Base-by-base conservation (phyloP, 2,888 invertebrate species). In the Drosophila antonietae region DNA sequence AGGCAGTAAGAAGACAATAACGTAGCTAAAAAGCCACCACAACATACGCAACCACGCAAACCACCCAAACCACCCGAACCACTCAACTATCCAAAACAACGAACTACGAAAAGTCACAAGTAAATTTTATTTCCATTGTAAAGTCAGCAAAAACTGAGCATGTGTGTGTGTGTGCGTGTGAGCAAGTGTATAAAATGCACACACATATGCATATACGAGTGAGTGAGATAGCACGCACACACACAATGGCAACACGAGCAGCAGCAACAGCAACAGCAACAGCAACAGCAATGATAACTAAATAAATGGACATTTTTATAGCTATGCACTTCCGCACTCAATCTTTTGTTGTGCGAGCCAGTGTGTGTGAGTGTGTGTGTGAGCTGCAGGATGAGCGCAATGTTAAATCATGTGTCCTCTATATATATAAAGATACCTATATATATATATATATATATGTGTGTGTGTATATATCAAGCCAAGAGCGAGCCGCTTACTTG, bases 281-380 rank as follows among this genome's bases (percentile, higher is more conserved):
- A 87, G 82, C 85, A 82, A 84, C 83, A 80, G 81, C 85, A 88
- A 89, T 86, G 86, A 86, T 86, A 86, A 86, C 86, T 86, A 86
- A 86, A 86, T 86, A 86, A 86, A 86, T 86, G 89, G 89, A 86
- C 89, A 86, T 86, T 86, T 86, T 86, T 86, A 86, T 89, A 86
- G 86, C 86, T 89, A 89, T 89, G 88, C 86, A 86, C 89, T 86
- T 86, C 86, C 86, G 86, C 88, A 89, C 86, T 86, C 86, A 85
- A 88, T 88, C 86, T 89, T 82, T 85, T 83, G 80, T 89, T 77
- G 78, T 72, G 68, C 71, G 68, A 49, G 53, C 51, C 43, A 12
- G 52, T 47, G 58, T 33, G 66, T 69, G 68, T 58, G 62, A 56
- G 60, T 63, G 43, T 44, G 49, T 49, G 52, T 57, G 70, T 68